A percentile compares a stretch with the other conserved stretches of the same genome.
Evolutionary conservation across 2,888 invertebrate genomes (phyloP).

Genomic region (Clivina fossor): DNA sequence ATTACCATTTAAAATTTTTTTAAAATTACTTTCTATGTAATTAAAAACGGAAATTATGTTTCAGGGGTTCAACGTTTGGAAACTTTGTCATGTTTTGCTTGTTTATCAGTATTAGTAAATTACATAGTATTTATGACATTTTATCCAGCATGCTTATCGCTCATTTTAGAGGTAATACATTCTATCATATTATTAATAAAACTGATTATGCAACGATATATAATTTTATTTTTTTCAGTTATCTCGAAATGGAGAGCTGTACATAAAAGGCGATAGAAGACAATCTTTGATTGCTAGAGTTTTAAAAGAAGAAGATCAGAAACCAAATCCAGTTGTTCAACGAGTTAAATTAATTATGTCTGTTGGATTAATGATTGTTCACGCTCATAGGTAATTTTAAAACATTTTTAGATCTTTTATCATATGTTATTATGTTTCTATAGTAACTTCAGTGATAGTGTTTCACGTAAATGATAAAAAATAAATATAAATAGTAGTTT

Average conservation of each 20-base stretch:
- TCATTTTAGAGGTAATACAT: slow-evolving; percentile 74
- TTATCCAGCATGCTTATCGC: slow-evolving; percentile 87
- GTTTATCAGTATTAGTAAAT: slow-evolving; percentile 86
- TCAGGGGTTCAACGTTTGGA: slow-evolving; percentile 82
- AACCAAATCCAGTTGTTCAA: slow-evolving; percentile 90
- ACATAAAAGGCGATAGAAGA: slow-evolving; percentile 41
- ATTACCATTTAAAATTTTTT: not conserved
- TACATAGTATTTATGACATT: slow-evolving; percentile 93
- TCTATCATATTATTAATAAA: too few relatives aligned
- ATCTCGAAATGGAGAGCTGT: slow-evolving; percentile 13
- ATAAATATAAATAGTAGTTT: too few relatives aligned
- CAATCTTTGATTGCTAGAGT: slow-evolving; percentile 44
- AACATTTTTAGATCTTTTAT: not conserved
- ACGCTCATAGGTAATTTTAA: slow-evolving; percentile 63
- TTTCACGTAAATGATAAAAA: not conserved
- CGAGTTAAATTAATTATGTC: slow-evolving; percentile 95
- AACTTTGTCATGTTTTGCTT: slow-evolving; percentile 87
- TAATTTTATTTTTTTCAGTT: slow-evolving; percentile 10
- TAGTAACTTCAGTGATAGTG: not conserved
- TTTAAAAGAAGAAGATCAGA: slow-evolving; percentile 72
- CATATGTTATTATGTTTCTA: not conserved
- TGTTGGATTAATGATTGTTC: slow-evolving; percentile 84
- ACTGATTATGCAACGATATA: not conserved
- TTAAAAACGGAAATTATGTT: too few relatives aligned
- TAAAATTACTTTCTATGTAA: not conserved